Percentiles rank a stretch among this genome's conserved stretches.
phyloP scores from a whole-genome alignment of 2,888 invertebrate genomes.

The Willowsia nigromaculata region DNA sequence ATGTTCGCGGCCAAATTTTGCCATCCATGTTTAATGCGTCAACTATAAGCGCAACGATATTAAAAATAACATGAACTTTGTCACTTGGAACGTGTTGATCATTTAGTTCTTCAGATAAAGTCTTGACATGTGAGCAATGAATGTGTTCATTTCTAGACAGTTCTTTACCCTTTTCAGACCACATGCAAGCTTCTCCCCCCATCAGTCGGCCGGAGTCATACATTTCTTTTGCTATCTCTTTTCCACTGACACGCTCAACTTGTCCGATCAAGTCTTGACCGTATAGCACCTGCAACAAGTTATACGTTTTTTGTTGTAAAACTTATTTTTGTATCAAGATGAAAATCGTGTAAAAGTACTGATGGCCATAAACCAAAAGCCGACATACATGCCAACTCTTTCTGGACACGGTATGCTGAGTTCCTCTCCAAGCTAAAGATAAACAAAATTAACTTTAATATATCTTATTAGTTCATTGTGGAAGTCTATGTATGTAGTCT shows the following conservation, averaged over 20 bases:
- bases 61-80: conserved; percentile 37
- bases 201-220: conserved; percentile 80
- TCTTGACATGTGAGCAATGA: neutral
- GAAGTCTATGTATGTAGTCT: neutral
- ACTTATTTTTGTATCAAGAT: no score
- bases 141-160: neutral
- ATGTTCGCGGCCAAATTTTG: conserved; percentile 91
- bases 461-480: neutral
- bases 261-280: conserved; percentile 63
- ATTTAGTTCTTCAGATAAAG: neutral
- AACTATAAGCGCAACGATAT: conserved; percentile 79
- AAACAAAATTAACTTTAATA: neutral
- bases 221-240: conserved; percentile 59
- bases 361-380: no score
- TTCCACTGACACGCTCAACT: conserved; percentile 44
- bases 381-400: conserved; percentile 75
- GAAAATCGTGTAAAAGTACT: no score
- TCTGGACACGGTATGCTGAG: conserved; percentile 70
- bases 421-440: conserved; percentile 75
- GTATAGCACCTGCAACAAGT: conserved; percentile 56
- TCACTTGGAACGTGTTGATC: neutral
- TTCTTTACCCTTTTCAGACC: conserved; percentile 87
- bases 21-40: conserved; percentile 86
- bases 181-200: conserved; percentile 91
- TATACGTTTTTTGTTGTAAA: no score